These are phyloP conservation scores for Tychaedon coryphoeus DNA, from an alignment of 2,113 vertebrate species.

Conservation along the genomic window DNA sequence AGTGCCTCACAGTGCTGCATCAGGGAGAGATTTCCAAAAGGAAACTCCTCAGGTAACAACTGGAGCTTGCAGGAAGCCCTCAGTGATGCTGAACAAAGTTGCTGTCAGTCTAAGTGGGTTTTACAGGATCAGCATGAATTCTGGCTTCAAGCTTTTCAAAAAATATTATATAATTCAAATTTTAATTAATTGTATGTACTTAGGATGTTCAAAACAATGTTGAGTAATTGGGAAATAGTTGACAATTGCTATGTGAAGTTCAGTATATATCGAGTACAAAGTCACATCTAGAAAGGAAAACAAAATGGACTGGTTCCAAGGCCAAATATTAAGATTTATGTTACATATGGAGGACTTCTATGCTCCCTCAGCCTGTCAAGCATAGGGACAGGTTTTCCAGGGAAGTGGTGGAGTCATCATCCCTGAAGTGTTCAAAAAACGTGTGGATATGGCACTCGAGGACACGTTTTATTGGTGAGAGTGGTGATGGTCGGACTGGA, in stretches of 20 bases:
- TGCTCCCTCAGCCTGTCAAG: neutral
- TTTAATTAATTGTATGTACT: neutral
- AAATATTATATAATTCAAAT: neutral
- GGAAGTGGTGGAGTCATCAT: neutral
- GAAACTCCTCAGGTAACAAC: neutral
- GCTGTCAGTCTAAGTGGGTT: neutral
- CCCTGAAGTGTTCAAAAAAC: neutral
- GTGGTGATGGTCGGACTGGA: neutral
- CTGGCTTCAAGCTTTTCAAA: neutral
- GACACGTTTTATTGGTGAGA: neutral
- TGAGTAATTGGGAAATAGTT: neutral
- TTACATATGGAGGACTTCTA: too few species aligned
- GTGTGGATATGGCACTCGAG: neutral
- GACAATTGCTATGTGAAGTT: neutral
- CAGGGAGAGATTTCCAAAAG: fast-evolving
- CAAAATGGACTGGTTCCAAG: neutral
- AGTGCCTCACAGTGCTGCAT: fast-evolving
- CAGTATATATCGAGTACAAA: neutral
- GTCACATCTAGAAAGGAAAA: neutral
- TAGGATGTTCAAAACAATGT: neutral
- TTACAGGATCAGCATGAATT: neutral
- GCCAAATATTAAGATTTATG: neutral
- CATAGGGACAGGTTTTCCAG: neutral
- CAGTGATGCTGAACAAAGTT: neutral
- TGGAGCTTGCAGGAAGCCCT: fast-evolving